Base-by-base conservation (phyloP, 2,797 vertebrate genomes). In the Ambastaia sidthimunki region DNA sequence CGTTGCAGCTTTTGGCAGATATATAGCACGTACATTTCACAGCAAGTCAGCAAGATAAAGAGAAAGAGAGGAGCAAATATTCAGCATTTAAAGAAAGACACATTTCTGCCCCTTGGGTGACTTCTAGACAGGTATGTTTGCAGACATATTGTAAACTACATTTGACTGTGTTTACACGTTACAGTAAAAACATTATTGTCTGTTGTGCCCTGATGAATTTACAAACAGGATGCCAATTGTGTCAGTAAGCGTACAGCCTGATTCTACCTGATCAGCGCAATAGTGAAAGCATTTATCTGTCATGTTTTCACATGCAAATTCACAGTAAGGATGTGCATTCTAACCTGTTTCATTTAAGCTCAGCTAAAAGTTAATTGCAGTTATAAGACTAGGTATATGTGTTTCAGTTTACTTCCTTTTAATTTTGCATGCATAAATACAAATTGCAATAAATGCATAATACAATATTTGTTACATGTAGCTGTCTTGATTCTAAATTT, bases 41-140 rank as follows among this genome's bases (percentile, higher is more conserved):
- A 65, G 57, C 74, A 21, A 19, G 37, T n/a, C 55, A 25, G 37
- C 19, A 47, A 76, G 69, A 55, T 47, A 73, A 21, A 67, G 55
- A 31, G 57, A 71, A 47, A n/a, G 7, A 75, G 50, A 41, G 47
- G 50, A 48, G 25, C 41, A 9, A 31, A 67, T 59, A 47, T 37
- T 18, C 16, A 11, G 65, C 44, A 10, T 54, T 68, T 48, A 28
- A 75, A 52, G 37, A 74, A 25, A 52, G n/a, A 73, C 23, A 6
- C 18, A 74, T 72, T 25, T 4, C 23, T 72, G n/a, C n/a, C 41
- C 31, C 37, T 11, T 13, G 23, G 52, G 16, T 55, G 10, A 37
- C 31, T 72, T 54, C 76, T 28, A 12, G 4, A 69, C 62, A 78
- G 74, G 75, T 68, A 78, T 55, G 82, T 78, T 41, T 18, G 47